Evolutionary conservation across 2,888 invertebrate species (phyloP).

Genomic region (Globia sparganii): DNA sequence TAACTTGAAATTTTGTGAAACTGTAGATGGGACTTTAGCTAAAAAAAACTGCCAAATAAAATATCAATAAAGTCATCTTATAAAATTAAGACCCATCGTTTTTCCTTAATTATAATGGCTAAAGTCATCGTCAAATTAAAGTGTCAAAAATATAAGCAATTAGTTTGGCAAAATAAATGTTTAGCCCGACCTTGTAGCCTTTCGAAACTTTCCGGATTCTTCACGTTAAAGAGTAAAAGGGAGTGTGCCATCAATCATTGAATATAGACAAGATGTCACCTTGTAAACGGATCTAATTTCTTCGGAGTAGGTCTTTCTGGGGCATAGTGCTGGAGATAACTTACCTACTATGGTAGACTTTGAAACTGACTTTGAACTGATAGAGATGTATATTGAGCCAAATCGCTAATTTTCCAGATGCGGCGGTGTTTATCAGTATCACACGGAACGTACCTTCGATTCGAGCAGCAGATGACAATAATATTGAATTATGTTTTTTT

Average conservation of each 20-base stretch:
- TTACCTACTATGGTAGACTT: neutral
- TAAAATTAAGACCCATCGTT: slow-evolving; percentile 8
- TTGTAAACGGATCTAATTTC: slow-evolving; percentile 64
- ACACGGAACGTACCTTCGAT: neutral
- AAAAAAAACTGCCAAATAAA: neutral
- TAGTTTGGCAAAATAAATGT: slow-evolving; percentile 60
- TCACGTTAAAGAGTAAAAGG: slow-evolving; percentile 61
- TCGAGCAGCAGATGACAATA: neutral
- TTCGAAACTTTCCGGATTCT: slow-evolving; percentile 57
- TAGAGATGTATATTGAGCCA: neutral
- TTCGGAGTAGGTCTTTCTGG: slow-evolving; percentile 26
- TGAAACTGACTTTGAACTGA: neutral
- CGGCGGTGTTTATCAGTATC: neutral
- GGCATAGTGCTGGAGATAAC: slow-evolving; percentile 1
- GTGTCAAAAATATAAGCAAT: slow-evolving; percentile 62
- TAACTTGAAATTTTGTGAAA: neutral
- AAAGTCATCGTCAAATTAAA: slow-evolving; percentile 45
- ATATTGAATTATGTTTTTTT: neutral
- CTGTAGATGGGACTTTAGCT: too few relatives aligned
- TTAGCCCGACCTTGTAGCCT: slow-evolving; percentile 50
- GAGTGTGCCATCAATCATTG: slow-evolving; percentile 66
- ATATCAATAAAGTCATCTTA: slow-evolving; percentile 26
- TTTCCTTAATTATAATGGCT: slow-evolving; percentile 22
- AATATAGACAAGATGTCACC: slow-evolving; percentile 66
- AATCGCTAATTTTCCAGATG: neutral